Evolutionary conservation across 2,113 vertebrate species (phyloP).

Genomic region (Eulemur rufifrons): DNA sequence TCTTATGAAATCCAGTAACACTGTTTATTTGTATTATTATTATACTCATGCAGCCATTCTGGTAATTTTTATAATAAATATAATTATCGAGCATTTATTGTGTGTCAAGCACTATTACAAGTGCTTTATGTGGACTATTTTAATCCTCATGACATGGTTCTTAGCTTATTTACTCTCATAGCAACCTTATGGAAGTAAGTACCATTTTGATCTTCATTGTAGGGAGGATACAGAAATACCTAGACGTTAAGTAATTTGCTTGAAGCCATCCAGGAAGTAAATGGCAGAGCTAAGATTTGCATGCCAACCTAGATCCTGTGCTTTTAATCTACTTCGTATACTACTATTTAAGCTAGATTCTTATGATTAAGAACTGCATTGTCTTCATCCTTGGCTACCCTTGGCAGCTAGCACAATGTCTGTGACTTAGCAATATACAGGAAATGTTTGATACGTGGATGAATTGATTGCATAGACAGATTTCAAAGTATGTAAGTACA

Average conservation of each 20-base stretch:
- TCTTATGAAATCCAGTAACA: background rate
- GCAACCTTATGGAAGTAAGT: background rate
- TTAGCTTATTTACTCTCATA: conserved; percentile 18
- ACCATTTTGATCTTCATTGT: background rate
- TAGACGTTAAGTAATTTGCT: conserved; percentile 4
- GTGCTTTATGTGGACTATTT: background rate
- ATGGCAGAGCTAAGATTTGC: background rate
- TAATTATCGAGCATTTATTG: conserved; percentile 1
- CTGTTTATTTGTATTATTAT: conserved; percentile 18
- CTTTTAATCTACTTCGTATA: background rate
- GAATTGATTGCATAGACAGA: background rate
- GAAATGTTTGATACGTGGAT: background rate
- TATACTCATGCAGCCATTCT: background rate
- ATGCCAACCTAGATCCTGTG: background rate
- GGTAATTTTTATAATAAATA: background rate
- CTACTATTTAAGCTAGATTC: background rate
- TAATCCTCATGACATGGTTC: background rate
- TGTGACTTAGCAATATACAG: background rate
- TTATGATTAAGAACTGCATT: conserved; percentile 27
- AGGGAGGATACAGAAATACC: background rate
- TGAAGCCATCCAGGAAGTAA: background rate
- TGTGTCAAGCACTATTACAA: background rate
- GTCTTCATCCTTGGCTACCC: background rate
- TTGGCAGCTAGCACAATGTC: background rate
- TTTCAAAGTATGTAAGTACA: background rate